Base-by-base conservation (phyloP, 2,113 vertebrate species). In the Pterocles gutturalis region DNA sequence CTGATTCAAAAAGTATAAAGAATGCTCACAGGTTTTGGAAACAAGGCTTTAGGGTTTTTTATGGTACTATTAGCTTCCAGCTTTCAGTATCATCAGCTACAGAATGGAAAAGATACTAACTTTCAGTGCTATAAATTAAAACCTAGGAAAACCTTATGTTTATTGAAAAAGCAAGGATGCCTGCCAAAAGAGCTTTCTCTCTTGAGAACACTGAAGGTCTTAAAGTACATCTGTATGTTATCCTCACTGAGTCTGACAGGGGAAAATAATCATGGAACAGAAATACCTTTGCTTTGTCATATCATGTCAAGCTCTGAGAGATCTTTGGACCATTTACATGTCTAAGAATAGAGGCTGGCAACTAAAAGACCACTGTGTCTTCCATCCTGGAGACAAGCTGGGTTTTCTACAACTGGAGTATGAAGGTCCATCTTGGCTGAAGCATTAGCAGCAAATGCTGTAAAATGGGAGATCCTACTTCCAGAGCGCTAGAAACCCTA, bases 101-200 rank as follows among this genome's bases (percentile, higher is more conserved):
- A 78, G 76, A 89, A 81, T 91, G 85, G 89, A 95, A 97, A 94
- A 89, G 77, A 91, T 72, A 78, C 69, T 73, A 76, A 64, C 10
- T 16, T 96, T 90, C 85, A 83, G 43, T 36, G 53, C 85, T 83
- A 65, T 96, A 96, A 96, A 91, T 97, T 93, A 94, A 96, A 94
- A 75, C 38, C 41, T 57, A 93, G 86, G 79, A 96, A 97, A 95
- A 86, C n/a, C 61, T 88, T 70, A 34, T 81, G 81, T 88, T 96
- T 96, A 92, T 77, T 86, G 81, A 76, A 91, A 90, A 84, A 88
- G 36, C 24, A 67, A 82, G 62, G 60, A 82, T 73, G 33, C 54
- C 76, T 97, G 91, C 94, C 96, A 96, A 94, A 87, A 88, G 73
- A 24, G 67, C 66, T 76, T 93, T 93, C 43, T 96, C 72, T 89